phyloP scores from a whole-genome alignment of 2,797 vertebrate species.

The Typhlichthys subterraneus region DNA sequence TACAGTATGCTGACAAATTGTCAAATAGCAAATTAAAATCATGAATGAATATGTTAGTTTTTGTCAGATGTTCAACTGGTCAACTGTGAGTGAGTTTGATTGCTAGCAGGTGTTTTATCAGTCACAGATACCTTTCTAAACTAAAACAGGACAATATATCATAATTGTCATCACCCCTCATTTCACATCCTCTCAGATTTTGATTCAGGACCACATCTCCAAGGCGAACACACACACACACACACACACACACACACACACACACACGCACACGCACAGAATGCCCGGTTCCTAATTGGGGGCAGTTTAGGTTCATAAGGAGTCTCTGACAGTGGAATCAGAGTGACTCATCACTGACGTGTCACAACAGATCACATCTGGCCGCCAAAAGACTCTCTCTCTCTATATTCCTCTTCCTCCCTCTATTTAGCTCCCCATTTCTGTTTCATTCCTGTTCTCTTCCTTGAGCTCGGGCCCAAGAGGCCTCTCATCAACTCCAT shows the following conservation, averaged over 20 bases:
- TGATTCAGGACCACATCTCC: slow-evolving; percentile 45
- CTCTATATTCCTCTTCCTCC: slow-evolving; percentile 19
- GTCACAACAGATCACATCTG: slow-evolving; percentile 70
- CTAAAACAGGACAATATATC: slow-evolving; percentile 1
- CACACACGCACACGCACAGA: slow-evolving; percentile 26
- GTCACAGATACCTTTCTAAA: neutral
- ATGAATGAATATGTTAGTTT: neutral
- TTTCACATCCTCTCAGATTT: slow-evolving; percentile 33
- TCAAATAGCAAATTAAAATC: slow-evolving; percentile 10
- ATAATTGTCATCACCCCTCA: slow-evolving; percentile 8
- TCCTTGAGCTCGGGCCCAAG: slow-evolving; percentile 46
- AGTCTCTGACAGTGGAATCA: slow-evolving; percentile 63
- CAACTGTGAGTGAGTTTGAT: neutral
- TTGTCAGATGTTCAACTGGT: slow-evolving; percentile 7
- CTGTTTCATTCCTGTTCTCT: slow-evolving; percentile 9
- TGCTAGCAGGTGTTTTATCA: neutral
- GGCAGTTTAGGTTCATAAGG: slow-evolving; percentile 48
- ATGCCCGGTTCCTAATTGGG: slow-evolving; percentile 37
- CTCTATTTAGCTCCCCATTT: slow-evolving; percentile 15
- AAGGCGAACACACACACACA: slow-evolving; percentile 30
- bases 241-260: slow-evolving; percentile 23
- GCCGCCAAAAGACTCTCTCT: slow-evolving; percentile 44
- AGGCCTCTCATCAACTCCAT: slow-evolving; percentile 59
- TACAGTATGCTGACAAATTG: no score
- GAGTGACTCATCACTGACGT: slow-evolving; percentile 59